Base-by-base conservation (phyloP, 2,797 vertebrate species). In the Thripadectes ignobilis region DNA sequence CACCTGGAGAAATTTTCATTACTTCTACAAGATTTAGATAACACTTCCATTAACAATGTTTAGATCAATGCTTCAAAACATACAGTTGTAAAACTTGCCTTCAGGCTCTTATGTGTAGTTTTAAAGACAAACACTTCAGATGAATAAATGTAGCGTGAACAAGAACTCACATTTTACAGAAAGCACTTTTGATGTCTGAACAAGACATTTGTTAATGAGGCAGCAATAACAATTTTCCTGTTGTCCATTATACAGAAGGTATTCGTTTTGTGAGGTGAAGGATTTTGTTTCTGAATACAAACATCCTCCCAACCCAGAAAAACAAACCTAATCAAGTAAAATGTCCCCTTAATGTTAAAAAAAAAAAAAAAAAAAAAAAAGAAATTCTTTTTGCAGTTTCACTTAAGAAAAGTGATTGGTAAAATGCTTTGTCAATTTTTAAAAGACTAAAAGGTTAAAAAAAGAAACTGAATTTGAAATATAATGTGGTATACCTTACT, bases 21-120 rank as follows among this genome's bases (percentile, higher is more conserved):
- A 95, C 88, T 89, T 95, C 82, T 96, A 96, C 89, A 79, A 97
- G 91, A 96, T 98, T 97, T 96, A 97, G 97, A 97, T 97, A 98
- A 89, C 65, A 85, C 29, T 97, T 97, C 80, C 69, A 97, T 97
- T 97, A 98, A 95, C 68, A 92, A 78, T 93, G 67, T 34, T 94
- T 95, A 95, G 76, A 96, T 95, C 89, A 94, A 27, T 81, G 75
- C 93, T 90, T 80, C 71, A 83, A 96, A 97, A 93, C n/a, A 93
- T 32, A 62, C 4, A 36, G 43, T 92, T 97, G 43, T 57, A 69
- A 94, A 95, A 87, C 49, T 79, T 57, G 61, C 84, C 79, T 72
- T 57, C 79, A 20, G 38, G n/a, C 14, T 88, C 22, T 43, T 55
- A 26, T 38, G 19, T n/a, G 9, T 54, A 38, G 52, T 91, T 92